Conservation (phyloP, 2,888 invertebrate species). For the Ichneumoninae sp. region DNA sequence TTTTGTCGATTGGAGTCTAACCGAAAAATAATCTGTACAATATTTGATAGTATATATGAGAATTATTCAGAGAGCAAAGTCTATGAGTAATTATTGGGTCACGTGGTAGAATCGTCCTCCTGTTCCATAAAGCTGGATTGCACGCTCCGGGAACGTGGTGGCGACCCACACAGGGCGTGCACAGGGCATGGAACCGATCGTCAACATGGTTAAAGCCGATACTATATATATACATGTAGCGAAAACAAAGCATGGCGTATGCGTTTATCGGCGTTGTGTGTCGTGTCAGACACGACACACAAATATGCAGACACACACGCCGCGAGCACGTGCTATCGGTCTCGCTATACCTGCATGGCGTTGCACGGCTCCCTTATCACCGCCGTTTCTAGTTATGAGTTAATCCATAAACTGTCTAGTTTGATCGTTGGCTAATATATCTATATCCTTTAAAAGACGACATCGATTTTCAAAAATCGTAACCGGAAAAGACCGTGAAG, state of each 20-base stretch:
- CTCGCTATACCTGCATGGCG: slow-evolving; percentile 36
- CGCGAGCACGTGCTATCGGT: slow-evolving; percentile 56
- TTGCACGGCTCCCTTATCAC: slow-evolving; percentile 45
- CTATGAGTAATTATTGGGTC: not conserved
- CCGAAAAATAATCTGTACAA: not conserved
- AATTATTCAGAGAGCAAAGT: not conserved
- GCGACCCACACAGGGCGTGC: slow-evolving; percentile 66
- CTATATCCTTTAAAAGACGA: slow-evolving; percentile 13
- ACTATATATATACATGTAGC: slow-evolving; percentile 4
- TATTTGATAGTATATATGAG: not conserved
- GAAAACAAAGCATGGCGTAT: slow-evolving; percentile 52
- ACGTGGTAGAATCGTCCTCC: slow-evolving; percentile 4
- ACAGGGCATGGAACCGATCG: slow-evolving; percentile 64
- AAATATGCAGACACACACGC: slow-evolving; percentile 42
- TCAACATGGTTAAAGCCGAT: slow-evolving; percentile 38
- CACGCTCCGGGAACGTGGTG: slow-evolving; percentile 71
- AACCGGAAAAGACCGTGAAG: slow-evolving; percentile 17
- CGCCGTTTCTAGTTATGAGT: not conserved
- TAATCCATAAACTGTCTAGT: slow-evolving; percentile 38
- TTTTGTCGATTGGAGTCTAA: not conserved
- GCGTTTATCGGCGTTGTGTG: slow-evolving; percentile 2
- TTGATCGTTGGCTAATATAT: slow-evolving; percentile 50
- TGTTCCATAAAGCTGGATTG: slow-evolving; percentile 12
- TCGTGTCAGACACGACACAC: slow-evolving; percentile 3
- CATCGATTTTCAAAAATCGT: not conserved